These are phyloP conservation scores for Steinernema khuongi DNA, from an alignment of 1,140 invertebrate genomes.

Conservation along the genomic window DNA sequence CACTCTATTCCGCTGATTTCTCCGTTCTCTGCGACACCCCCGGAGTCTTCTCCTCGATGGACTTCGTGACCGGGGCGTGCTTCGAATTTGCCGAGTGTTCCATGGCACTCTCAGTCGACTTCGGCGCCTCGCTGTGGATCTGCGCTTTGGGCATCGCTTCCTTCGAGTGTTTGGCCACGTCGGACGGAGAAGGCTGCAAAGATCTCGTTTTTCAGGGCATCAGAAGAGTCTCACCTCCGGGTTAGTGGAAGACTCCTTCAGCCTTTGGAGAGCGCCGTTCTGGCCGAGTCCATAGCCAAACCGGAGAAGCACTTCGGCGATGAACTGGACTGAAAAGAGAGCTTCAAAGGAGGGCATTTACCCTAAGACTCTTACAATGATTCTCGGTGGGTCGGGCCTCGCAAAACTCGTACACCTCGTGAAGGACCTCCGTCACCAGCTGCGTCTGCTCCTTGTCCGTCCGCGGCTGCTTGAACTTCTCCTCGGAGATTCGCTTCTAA, in stretches of 20 bases:
- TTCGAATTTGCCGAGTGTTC: too few relatives aligned
- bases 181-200: too few relatives aligned
- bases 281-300: neutral
- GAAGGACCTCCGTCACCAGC: neutral
- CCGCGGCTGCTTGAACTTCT: neutral
- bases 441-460: neutral
- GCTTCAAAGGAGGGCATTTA: neutral
- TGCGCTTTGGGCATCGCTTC: too few relatives aligned
- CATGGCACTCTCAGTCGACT: too few relatives aligned
- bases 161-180: too few relatives aligned
- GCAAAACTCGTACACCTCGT: neutral
- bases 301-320: neutral
- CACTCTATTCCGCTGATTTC: too few relatives aligned
- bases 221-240: neutral
- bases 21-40: too few relatives aligned
- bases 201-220: too few relatives aligned
- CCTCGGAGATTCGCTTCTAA: neutral
- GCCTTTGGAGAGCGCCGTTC: neutral
- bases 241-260: neutral
- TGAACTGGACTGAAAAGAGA: neutral
- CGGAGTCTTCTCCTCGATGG: too few relatives aligned
- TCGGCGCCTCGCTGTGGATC: too few relatives aligned
- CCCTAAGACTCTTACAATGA: neutral
- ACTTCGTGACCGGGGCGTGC: too few relatives aligned
- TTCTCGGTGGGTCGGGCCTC: neutral